These are phyloP conservation scores for Gobio gobio DNA, from an alignment of 2,113 vertebrate species.

Conservation along the genomic window DNA sequence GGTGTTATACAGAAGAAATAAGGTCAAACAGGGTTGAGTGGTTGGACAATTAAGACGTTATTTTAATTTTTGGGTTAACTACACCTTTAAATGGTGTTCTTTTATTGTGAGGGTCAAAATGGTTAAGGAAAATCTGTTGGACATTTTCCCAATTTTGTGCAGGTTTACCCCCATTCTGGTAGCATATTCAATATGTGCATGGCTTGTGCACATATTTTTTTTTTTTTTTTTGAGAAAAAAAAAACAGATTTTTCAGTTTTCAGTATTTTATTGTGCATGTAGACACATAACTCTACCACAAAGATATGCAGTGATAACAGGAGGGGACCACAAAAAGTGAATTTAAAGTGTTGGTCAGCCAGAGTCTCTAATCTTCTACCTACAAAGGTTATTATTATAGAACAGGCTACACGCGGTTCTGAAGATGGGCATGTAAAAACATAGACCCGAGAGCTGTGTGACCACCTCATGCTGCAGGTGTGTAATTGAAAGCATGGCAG, in stretches of 20 bases:
- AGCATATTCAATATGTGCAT: neutral
- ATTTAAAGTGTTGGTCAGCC: neutral
- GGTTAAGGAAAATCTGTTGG: neutral
- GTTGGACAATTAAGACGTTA: too few relatives aligned
- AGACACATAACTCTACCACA: slow-evolving; percentile 10
- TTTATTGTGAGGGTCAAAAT: neutral
- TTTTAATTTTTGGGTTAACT: neutral
- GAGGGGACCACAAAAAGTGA: neutral
- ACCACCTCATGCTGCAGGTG: slow-evolving; percentile 9
- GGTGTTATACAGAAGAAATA: too few relatives aligned
- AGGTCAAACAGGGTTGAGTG: too few relatives aligned
- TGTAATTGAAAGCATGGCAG: slow-evolving; percentile 16
- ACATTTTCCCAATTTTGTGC: neutral
- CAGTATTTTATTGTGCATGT: neutral
- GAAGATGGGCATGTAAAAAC: neutral
- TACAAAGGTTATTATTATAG: neutral
- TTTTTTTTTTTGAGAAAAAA: neutral
- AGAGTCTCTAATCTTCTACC: neutral
- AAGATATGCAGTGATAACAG: neutral
- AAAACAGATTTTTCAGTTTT: neutral
- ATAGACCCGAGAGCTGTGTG: neutral
- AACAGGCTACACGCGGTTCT: neutral
- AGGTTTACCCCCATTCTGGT: neutral
- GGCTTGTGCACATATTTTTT: neutral
- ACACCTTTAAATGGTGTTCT: neutral